Conservation (phyloP, 1,140 invertebrate species). For the Cotesia vestalis region DNA sequence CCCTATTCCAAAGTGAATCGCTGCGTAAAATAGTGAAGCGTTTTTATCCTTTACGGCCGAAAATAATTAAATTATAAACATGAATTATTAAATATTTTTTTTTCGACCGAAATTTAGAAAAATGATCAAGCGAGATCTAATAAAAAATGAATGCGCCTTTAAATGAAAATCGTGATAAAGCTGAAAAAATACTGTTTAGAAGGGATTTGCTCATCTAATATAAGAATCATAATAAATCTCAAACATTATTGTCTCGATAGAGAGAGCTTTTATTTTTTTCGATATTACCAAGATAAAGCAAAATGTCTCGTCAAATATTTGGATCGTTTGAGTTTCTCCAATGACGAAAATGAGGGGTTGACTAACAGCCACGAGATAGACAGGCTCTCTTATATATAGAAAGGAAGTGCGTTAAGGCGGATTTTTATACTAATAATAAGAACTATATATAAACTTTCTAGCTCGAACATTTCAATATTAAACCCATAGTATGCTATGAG, state of each 20-base stretch:
- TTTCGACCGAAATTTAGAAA: too few relatives aligned
- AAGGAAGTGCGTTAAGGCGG: neutral
- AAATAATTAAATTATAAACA: too few relatives aligned
- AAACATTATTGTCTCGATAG: neutral
- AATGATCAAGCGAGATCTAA: too few relatives aligned
- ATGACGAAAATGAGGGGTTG: conserved; percentile 7
- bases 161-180: neutral
- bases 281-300: too few relatives aligned
- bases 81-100: too few relatives aligned
- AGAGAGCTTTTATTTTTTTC: conserved; percentile 1
- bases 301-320: too few relatives aligned
- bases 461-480: neutral
- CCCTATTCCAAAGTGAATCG: too few relatives aligned
- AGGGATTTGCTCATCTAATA: neutral
- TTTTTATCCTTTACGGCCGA: too few relatives aligned
- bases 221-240: neutral
- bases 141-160: too few relatives aligned
- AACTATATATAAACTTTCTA: neutral
- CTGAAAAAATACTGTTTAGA: neutral
- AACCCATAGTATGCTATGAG: neutral
- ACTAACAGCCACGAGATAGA: conserved; percentile 7
- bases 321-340: neutral
- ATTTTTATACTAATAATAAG: neutral
- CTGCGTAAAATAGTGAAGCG: too few relatives aligned
- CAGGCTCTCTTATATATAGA: conserved; percentile 6